Evolutionary conservation across 2,113 vertebrate genomes (phyloP), one percentile per base, ranked within the genome.

Genomic region (Sinosuthora webbiana): DNA sequence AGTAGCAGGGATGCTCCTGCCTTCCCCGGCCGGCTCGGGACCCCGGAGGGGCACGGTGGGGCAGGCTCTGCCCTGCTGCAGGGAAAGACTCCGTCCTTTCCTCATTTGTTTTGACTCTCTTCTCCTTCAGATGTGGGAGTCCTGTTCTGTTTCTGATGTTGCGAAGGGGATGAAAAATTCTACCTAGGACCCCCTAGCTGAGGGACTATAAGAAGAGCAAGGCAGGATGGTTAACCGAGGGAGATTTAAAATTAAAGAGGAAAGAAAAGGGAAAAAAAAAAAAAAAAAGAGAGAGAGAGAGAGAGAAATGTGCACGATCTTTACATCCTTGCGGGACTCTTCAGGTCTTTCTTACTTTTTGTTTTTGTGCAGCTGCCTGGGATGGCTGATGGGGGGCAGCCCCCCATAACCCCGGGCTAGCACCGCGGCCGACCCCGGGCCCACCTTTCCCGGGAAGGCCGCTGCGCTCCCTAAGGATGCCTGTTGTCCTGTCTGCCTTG

Each of bases 191-290:
- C 21, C 15, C 44, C 20, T 57, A 52, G 47, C 20, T 45, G 47
- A 70, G 30, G 42, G 27, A 67, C 2, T 5, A 30, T 62, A 70
- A 55, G 28, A 42, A 77, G 50, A 60, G 25, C 50, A 31, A 42
- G 11, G 30, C 27, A 33, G 30, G 50, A 45, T 47, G 50, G 15
- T 84, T 84, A 69, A 81, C 11, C 2, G 55, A 42, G 33, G 20
- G 44, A 84, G 7, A 81, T 49, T 44, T 67, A 63, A 65, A 79
- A 75, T 47, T 19, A 7, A 31, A 31, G 15, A 12, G 20, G 11
- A 53, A 30, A 31, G 10, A 28, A 17, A 30, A 13, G 6, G 1
- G 11, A 0, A 1, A 28, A 13, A 14, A 5, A 17, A 15, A 19
- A 11, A 15, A 9, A 7, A 24, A 41, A 14, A 41, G 41, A 41